These are phyloP conservation scores for Pavo muticus DNA, from an alignment of 2,113 vertebrate species.

Conservation along the genomic window DNA sequence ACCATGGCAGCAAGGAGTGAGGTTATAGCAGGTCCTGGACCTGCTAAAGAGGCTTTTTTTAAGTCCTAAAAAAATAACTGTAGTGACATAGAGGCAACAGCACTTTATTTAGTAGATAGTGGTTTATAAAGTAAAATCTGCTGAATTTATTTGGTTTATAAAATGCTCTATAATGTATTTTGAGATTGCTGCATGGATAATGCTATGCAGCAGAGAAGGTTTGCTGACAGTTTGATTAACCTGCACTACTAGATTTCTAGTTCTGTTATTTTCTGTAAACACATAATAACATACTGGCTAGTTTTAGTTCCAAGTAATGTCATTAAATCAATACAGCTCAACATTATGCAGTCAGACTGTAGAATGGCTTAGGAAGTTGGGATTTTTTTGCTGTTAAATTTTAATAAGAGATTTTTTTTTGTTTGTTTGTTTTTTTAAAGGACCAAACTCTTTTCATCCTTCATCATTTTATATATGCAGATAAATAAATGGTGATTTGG, in stretches of 20 bases:
- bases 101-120: background rate
- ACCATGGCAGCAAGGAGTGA: background rate
- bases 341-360: background rate
- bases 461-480: background rate
- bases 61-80: background rate
- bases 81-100: background rate
- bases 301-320: slow-evolving; percentile 4
- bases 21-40: background rate
- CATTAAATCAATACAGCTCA: slow-evolving; percentile 20
- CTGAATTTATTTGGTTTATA: background rate
- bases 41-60: background rate
- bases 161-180: background rate
- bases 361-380: background rate
- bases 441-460: background rate
- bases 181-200: background rate
- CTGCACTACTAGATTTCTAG: background rate
- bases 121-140: background rate
- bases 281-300: background rate
- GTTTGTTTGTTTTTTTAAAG: background rate
- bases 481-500: background rate
- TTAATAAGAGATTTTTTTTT: background rate
- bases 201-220: background rate
- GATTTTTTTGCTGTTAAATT: slow-evolving; percentile 2
- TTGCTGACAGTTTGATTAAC: slow-evolving; percentile 49
- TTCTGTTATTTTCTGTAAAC: slow-evolving; percentile 45